These are phyloP conservation scores for Propithecus deckenii DNA, from an alignment of 2,797 vertebrate genomes.

Conservation along the genomic window DNA sequence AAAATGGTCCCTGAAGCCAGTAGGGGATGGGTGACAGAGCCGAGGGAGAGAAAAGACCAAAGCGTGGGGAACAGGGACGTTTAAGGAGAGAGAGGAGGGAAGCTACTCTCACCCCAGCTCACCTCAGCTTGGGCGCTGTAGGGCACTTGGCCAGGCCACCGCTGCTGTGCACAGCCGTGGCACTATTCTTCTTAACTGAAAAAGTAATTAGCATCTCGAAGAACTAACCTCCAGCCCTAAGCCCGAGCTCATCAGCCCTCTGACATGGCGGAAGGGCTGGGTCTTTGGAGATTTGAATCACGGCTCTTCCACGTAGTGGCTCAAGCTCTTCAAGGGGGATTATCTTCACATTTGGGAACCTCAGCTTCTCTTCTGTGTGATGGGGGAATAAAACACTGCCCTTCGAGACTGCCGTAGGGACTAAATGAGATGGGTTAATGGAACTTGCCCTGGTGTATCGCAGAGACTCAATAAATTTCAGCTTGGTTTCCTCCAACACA, in stretches of 20 bases:
- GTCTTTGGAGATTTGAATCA: not conserved
- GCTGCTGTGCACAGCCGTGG: fast-evolving
- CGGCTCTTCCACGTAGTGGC: not conserved
- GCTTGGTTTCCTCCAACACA: not conserved
- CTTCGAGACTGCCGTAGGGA: not conserved
- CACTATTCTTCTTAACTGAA: not conserved
- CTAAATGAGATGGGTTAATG: not conserved
- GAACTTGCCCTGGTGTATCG: not conserved
- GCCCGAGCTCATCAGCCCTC: not conserved
- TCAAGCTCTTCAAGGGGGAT: not conserved
- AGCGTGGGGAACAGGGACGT: fast-evolving
- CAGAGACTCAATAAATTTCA: not conserved
- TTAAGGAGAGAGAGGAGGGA: not conserved
- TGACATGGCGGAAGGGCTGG: too few relatives aligned
- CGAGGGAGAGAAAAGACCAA: not conserved
- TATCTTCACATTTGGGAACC: not conserved
- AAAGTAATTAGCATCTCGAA: not conserved
- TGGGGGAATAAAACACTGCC: not conserved
- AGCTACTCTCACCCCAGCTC: not conserved
- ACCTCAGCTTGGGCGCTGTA: fast-evolving
- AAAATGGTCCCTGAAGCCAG: too few relatives aligned
- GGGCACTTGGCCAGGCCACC: not conserved
- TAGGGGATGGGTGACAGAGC: too few relatives aligned
- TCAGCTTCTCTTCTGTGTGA: not conserved
- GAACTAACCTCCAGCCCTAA: not conserved